Conservation (phyloP, 2,797 vertebrate genomes). For the Borostomias antarcticus region DNA sequence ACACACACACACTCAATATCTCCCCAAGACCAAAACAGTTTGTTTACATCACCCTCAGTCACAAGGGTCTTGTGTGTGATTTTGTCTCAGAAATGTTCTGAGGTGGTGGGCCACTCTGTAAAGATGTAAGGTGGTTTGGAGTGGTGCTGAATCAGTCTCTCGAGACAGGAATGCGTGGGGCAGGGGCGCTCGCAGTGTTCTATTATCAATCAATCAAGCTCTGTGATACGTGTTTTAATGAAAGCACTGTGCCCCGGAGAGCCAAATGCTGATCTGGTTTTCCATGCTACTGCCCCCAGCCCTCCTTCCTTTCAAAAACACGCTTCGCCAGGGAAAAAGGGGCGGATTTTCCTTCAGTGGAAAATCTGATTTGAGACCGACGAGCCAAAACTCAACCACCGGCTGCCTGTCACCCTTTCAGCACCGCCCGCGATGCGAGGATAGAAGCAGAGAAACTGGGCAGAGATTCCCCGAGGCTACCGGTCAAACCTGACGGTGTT, state of each 20-base stretch:
- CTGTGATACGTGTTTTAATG: slow-evolving; percentile 28
- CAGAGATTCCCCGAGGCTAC: background rate
- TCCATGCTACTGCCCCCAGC: slow-evolving; percentile 48
- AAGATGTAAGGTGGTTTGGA: too few species aligned
- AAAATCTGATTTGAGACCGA: slow-evolving; percentile 78
- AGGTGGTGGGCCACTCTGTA: too few species aligned
- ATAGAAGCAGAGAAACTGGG: background rate
- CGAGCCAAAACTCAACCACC: slow-evolving; percentile 49
- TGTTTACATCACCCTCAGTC: too few species aligned
- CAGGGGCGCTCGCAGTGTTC: background rate
- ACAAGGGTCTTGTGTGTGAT: too few species aligned
- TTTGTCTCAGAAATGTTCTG: too few species aligned
- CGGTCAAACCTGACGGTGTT: too few species aligned
- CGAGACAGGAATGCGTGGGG: background rate
- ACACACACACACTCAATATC: too few species aligned
- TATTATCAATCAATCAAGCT: slow-evolving; percentile 39
- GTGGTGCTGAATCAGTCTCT: too few species aligned
- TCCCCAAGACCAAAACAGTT: too few species aligned
- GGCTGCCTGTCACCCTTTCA: slow-evolving; percentile 55
- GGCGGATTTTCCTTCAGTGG: slow-evolving; percentile 76
- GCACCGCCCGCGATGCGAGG: slow-evolving; percentile 28
- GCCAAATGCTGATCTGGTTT: slow-evolving; percentile 48
- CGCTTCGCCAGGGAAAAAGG: slow-evolving; percentile 63
- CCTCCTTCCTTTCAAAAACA: slow-evolving; percentile 72
- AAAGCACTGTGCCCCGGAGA: slow-evolving; percentile 16